phyloP scores from a whole-genome alignment of 2,797 vertebrate species.

The Notolepis coatsorum region DNA sequence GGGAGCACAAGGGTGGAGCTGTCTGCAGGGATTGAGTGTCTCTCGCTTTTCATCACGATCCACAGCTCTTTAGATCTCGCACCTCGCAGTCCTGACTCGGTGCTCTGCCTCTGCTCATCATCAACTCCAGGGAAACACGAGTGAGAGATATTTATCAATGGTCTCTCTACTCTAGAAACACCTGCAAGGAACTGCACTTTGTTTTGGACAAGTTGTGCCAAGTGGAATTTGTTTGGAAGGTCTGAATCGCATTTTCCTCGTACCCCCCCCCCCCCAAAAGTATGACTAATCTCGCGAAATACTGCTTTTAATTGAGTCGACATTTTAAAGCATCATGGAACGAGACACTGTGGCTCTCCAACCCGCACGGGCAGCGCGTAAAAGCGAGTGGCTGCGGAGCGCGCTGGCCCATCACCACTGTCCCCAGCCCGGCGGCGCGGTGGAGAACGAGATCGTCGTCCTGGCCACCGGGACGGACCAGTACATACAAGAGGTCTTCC shows the following conservation, averaged over 20 bases:
- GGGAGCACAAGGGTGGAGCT: conserved; percentile 61
- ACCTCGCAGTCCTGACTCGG: conserved; percentile 10
- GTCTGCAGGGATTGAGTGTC: not conserved
- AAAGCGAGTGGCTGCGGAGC: conserved; percentile 81
- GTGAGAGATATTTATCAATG: too few species aligned
- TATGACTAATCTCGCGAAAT: too few species aligned
- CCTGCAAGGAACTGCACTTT: not conserved
- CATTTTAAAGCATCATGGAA: conserved; percentile 39
- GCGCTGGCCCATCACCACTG: conserved; percentile 77
- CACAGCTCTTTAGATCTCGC: conserved; percentile 11
- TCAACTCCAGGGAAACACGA: not conserved
- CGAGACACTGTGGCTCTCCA: conserved; percentile 20
- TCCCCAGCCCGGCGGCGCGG: conserved; percentile 62
- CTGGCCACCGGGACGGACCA: conserved; percentile 84
- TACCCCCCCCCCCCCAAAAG: too few species aligned
- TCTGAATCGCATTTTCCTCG: too few species aligned
- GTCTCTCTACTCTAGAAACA: not conserved
- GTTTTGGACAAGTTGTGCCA: not conserved
- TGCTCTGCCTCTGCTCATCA: not conserved
- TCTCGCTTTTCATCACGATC: conserved; percentile 13
- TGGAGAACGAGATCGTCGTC: conserved; percentile 82
- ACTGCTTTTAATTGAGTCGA: not conserved
- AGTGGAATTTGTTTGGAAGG: too few species aligned
- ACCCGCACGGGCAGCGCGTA: conserved; percentile 64
- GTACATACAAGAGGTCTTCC: conserved; percentile 85